A percentile compares a stretch with the other conserved stretches of the same genome.
phyloP scores from a whole-genome alignment of 1,140 invertebrate genomes.

The Caenorhabditis briggsae region DNA sequence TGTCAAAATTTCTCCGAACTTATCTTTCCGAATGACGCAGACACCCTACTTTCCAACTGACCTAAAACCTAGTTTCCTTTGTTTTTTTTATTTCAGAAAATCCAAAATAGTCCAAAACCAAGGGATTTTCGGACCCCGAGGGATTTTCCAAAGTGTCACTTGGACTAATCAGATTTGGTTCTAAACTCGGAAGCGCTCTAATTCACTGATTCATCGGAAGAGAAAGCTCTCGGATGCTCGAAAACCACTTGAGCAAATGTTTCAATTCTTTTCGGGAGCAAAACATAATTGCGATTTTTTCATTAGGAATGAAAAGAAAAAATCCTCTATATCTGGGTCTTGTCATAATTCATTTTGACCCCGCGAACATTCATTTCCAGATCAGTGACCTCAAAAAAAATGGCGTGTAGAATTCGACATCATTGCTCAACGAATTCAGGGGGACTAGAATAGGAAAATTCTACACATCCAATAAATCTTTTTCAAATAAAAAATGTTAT shows the following conservation, averaged over 20 bases:
- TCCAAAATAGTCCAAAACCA: not conserved
- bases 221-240: not conserved
- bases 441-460: not conserved
- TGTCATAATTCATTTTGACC: not conserved
- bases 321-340: too few species aligned
- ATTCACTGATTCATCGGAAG: not conserved
- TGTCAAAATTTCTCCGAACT: too few species aligned
- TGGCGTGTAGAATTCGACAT: constrained; percentile 3
- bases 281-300: too few species aligned
- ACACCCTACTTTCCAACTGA: too few species aligned
- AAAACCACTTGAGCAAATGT: constrained; percentile 15
- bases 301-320: too few species aligned
- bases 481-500: constrained; percentile 3
- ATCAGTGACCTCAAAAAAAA: constrained; percentile 9
- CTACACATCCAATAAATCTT: constrained; percentile 12
- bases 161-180: constrained; percentile 7
- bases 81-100: too few species aligned
- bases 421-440: constrained; percentile 38
- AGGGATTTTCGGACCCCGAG: not conserved
- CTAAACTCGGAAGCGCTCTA: not conserved
- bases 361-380: constrained; percentile 19
- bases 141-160: not conserved
- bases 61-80: too few species aligned
- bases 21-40: too few species aligned
- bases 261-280: not conserved